Evolutionary conservation across 1,140 invertebrate genomes (phyloP), one percentile per base, ranked within the genome.

Genomic region (Orchesella cincta): DNA sequence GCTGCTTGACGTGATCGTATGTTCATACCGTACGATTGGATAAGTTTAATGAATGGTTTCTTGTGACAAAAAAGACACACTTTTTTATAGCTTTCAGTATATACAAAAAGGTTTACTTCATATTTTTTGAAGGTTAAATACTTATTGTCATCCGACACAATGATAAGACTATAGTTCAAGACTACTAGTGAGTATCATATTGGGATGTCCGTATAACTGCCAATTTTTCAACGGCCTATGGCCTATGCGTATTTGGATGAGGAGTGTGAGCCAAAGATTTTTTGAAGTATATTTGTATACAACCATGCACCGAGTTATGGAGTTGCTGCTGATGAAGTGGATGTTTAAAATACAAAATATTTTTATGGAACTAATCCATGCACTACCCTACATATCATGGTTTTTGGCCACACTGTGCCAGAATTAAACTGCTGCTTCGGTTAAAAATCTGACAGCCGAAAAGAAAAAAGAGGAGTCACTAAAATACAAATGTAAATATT

Each of bases 401-500:
- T 67, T 67, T 67, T 5, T 67, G 62, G 62, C 62, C 31, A 67
- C 62, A 67, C 62, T 67, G 62, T 67, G 62, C 62, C 62, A 67
- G 62, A 29, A 67, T 67, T 67, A 31, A 67, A 33, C 12, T 12
- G 8, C 1, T 31, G 62, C 62, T 67, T 67, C 62, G 62, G 62
- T 67, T 67, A 67, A 67, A 67, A 67, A 67, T 67, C 28, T 67
- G 62, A 67, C 62, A 67, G 62, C 62, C 62, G 31, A 33, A 67
- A 33, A 18, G 62, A 67, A 31, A 67, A 67, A 67, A 67, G 62
- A 67, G 62, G 62, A 67, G 62, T 67, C 62, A 67, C 62, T 67
- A 31, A 67, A 18, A 23, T 67, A 31, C 31, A 67, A 67, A 67
- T 67, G 62, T 67, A 67, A 67, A 67, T 67, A 67, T 33, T 67